Percentiles rank a stretch among this genome's conserved stretches.
Evolutionary conservation across 1,140 invertebrate species (phyloP).

Genomic region (Berghia stephanieae): DNA sequence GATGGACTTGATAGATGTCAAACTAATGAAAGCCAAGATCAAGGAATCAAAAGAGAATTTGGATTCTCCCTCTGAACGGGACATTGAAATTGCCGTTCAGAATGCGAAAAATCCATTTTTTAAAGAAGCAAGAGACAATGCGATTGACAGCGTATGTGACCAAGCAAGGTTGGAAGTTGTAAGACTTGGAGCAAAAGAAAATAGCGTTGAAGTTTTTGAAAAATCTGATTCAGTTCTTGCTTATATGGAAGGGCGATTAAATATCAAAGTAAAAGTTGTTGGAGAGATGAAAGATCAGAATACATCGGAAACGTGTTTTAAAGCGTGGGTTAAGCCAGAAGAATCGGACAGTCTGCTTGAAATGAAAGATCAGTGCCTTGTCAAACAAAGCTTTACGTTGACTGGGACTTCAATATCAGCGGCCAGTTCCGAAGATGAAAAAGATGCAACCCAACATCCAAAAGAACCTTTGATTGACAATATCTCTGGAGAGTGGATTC

Average conservation of each 20-base stretch:
- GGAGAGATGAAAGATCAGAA: too few species aligned
- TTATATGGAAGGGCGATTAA: slow-evolving; percentile 51
- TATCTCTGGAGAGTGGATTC: slow-evolving; percentile 52
- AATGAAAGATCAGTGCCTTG: slow-evolving; percentile 11
- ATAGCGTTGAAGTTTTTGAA: slow-evolving; percentile 43
- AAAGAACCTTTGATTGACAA: slow-evolving; percentile 38
- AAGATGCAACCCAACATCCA: slow-evolving; percentile 10
- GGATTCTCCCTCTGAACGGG: slow-evolving; percentile 31
- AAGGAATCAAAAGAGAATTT: not conserved
- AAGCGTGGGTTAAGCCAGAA: not conserved
- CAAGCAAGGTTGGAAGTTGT: slow-evolving; percentile 37
- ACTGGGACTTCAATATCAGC: slow-evolving; percentile 30
- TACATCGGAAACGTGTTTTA: too few species aligned
- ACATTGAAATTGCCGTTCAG: slow-evolving; percentile 25
- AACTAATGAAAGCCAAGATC: slow-evolving; percentile 28
- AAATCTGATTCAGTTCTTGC: slow-evolving; percentile 46
- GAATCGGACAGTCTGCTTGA: slow-evolving; percentile 27
- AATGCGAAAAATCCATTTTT: slow-evolving; percentile 39
- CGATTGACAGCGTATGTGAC: slow-evolving; percentile 33
- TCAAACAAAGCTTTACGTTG: slow-evolving; percentile 24
- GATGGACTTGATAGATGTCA: slow-evolving; percentile 33
- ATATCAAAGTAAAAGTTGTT: slow-evolving; percentile 50
- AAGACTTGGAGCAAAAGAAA: slow-evolving; percentile 42
- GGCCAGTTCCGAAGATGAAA: not conserved
- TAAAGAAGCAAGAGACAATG: slow-evolving; percentile 40